phyloP scores from a whole-genome alignment of 1,140 invertebrate genomes.

The Drosophila nasuta region DNA sequence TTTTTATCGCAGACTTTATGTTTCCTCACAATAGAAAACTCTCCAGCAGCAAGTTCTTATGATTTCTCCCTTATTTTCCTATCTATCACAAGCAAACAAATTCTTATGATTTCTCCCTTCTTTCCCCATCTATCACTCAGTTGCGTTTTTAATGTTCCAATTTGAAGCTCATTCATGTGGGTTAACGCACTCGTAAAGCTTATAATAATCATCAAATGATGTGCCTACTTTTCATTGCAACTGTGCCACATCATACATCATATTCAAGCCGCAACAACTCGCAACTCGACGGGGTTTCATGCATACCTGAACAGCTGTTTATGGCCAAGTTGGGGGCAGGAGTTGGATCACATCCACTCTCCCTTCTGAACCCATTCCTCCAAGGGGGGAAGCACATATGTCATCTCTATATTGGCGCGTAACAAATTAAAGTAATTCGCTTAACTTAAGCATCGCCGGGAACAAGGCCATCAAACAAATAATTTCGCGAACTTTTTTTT shows the following conservation, averaged over 20 bases:
- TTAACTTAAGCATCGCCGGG: conserved; percentile 46
- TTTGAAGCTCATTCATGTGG: conserved; percentile 19
- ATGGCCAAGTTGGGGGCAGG: not conserved
- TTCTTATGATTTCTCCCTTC: not conserved
- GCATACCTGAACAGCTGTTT: conserved; percentile 72
- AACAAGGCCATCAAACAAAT: conserved; percentile 68
- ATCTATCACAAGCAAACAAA: not conserved
- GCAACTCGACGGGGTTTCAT: conserved; percentile 42
- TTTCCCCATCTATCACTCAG: not conserved
- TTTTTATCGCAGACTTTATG: not conserved
- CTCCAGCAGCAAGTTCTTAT: too few relatives aligned
- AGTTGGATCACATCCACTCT: not conserved
- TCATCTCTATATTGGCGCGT: conserved; percentile 30
- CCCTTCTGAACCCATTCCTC: too few relatives aligned
- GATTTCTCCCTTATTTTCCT: not conserved
- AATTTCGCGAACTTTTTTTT: conserved; percentile 60
- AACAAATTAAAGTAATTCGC: conserved; percentile 80
- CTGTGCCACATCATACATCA: conserved; percentile 81
- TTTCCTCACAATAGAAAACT: not conserved
- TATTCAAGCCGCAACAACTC: conserved; percentile 32
- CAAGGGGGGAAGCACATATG: not conserved
- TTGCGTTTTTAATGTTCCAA: conserved; percentile 21
- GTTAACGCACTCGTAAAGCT: conserved; percentile 17
- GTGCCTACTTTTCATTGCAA: conserved; percentile 53
- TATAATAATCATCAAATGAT: conserved; percentile 60